Evolutionary conservation across 2,113 vertebrate genomes (phyloP).

Genomic region (Corydoras sp.): DNA sequence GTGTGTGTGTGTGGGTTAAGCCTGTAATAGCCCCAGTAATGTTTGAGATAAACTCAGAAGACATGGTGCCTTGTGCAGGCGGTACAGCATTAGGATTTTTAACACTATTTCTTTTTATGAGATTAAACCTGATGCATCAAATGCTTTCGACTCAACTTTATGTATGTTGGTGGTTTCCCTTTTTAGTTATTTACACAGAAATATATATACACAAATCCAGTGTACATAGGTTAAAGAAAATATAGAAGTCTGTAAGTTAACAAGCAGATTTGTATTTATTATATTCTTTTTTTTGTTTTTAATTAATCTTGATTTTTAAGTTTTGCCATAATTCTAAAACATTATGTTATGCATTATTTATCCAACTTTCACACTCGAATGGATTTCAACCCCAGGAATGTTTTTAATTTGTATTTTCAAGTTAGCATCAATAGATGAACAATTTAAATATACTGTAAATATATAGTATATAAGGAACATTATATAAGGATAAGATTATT

Average conservation of each 20-base stretch:
- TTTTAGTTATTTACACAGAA: background rate
- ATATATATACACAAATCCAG: background rate
- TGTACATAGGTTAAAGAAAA: no score
- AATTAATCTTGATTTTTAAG: background rate
- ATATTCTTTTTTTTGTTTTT: no score
- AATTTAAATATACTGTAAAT: no score
- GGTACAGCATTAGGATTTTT: slow-evolving; percentile 38
- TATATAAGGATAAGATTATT: no score
- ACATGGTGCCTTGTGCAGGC: slow-evolving; percentile 50
- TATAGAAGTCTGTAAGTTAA: no score
- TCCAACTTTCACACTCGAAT: no score
- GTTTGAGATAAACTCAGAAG: slow-evolving; percentile 48
- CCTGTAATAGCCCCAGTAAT: slow-evolving; percentile 50
- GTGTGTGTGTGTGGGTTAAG: slow-evolving; percentile 33
- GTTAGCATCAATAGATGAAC: no score
- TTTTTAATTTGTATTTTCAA: no score
- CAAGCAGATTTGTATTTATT: no score
- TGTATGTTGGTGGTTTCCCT: slow-evolving; percentile 7
- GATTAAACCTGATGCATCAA: slow-evolving; percentile 51
- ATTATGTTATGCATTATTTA: no score
- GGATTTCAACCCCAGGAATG: no score
- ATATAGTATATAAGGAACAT: no score
- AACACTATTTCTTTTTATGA: slow-evolving; percentile 36
- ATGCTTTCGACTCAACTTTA: background rate
- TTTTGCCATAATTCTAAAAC: background rate